phyloP scores from a whole-genome alignment of 2,888 invertebrate species.

The Idaea biselata region DNA sequence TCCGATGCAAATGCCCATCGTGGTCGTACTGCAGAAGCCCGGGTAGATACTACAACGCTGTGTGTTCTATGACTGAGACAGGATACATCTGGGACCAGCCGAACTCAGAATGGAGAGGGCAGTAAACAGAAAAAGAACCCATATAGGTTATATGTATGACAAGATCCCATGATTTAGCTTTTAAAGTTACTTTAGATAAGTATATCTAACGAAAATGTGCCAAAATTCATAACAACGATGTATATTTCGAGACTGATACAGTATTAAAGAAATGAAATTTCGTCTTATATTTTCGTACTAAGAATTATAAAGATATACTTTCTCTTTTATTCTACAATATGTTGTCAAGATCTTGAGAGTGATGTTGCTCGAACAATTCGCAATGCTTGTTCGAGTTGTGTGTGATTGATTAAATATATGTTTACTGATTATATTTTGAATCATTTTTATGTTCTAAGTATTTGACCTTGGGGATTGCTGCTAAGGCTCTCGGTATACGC shows the following conservation, averaged over 20 bases:
- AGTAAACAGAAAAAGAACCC: conserved; percentile 36
- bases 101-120: conserved; percentile 69
- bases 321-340: conserved; percentile 34
- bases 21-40: conserved; percentile 94
- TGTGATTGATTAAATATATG: conserved; percentile 55
- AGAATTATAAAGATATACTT: conserved; percentile 17
- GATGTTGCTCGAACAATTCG: conserved; percentile 45
- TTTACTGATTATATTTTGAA: conserved; percentile 42
- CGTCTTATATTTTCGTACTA: conserved; percentile 69
- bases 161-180: conserved; percentile 22
- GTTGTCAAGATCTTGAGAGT: conserved; percentile 25
- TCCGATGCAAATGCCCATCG: conserved; percentile 92
- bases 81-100: conserved; percentile 96
- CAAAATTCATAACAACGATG: conserved; percentile 59
- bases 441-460: conserved; percentile 42
- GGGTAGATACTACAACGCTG: conserved; percentile 93
- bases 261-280: conserved; percentile 66
- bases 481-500: conserved; percentile 48
- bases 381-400: conserved; percentile 50
- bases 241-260: conserved; percentile 71
- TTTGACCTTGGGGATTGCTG: conserved; percentile 52
- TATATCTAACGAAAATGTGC: conserved; percentile 41
- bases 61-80: conserved; percentile 93
- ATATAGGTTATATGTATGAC: conserved; percentile 14
- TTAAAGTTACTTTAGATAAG: conserved; percentile 16